These are phyloP conservation scores for Motacilla alba DNA, from an alignment of 2,113 vertebrate genomes.

Conservation along the genomic window DNA sequence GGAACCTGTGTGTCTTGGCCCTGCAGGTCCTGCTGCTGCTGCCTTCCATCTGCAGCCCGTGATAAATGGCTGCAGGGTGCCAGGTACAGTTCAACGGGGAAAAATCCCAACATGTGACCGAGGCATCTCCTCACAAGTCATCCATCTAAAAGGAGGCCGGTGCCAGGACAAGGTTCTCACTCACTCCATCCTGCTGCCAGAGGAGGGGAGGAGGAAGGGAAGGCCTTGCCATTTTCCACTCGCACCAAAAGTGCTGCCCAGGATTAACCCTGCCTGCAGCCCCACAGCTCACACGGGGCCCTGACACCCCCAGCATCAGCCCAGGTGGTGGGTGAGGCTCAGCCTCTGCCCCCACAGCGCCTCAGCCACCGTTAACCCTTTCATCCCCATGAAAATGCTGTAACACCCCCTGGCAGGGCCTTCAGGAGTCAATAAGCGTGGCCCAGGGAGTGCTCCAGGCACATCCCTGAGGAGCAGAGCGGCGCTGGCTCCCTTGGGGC, in stretches of 20 bases:
- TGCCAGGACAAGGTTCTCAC: constrained; percentile 53
- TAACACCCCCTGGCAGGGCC: rapidly evolving
- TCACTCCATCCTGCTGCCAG: background rate
- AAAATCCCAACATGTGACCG: constrained; percentile 53
- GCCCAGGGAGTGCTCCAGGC: rapidly evolving
- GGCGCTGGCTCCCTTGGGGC: rapidly evolving
- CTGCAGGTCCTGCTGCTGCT: background rate
- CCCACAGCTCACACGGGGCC: background rate
- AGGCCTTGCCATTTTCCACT: constrained; percentile 50
- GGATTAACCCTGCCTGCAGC: background rate
- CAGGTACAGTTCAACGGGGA: constrained; percentile 49
- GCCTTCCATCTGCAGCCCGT: constrained; percentile 57
- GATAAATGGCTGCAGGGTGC: constrained; percentile 59
- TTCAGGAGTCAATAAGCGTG: rapidly evolving
- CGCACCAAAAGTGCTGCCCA: rapidly evolving
- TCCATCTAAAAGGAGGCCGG: constrained; percentile 18
- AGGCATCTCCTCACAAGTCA: constrained; percentile 51
- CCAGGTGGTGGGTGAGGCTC: background rate
- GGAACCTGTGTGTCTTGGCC: constrained; percentile 58
- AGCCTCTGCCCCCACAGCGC: background rate
- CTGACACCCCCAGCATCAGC: background rate
- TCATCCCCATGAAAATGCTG: rapidly evolving
- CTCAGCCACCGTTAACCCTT: background rate
- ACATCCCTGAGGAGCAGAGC: background rate
- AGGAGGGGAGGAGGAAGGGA: background rate